phyloP scores from a whole-genome alignment of 2,888 invertebrate genomes.

The Nezara viridula region DNA sequence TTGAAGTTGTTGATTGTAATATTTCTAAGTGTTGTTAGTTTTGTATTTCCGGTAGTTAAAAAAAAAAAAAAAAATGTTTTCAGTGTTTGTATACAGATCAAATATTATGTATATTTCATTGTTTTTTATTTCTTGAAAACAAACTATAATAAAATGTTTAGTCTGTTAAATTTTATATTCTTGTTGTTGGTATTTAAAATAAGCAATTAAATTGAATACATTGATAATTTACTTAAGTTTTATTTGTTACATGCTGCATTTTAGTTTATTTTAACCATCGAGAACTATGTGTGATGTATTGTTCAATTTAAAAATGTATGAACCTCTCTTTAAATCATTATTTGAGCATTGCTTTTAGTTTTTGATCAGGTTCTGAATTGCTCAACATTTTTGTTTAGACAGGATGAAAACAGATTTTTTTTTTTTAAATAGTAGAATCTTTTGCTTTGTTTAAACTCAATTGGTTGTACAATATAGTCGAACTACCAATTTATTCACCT shows the following conservation, averaged over 20 bases:
- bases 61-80: constrained; percentile 9
- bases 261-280: not conserved
- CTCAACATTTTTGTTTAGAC: not conserved
- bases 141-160: not conserved
- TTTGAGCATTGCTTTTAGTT: not conserved
- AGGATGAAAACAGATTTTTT: not conserved
- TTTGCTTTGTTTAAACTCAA: not conserved
- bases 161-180: not conserved
- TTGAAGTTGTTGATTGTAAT: constrained; percentile 19
- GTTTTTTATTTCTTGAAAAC: not conserved
- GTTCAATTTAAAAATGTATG: not conserved
- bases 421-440: not conserved
- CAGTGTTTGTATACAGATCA: not conserved
- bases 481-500: not conserved
- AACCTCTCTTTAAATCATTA: not conserved
- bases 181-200: constrained; percentile 30
- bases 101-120: no score
- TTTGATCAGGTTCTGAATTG: not conserved
- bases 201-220: not conserved
- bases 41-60: constrained; percentile 26
- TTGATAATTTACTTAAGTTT: not conserved
- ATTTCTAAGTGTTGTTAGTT: constrained; percentile 43
- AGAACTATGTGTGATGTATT: not conserved
- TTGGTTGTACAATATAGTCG: not conserved
- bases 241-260: not conserved